Evolutionary conservation across 2,888 invertebrate species (phyloP).

Genomic region (Tinea trinotella): DNA sequence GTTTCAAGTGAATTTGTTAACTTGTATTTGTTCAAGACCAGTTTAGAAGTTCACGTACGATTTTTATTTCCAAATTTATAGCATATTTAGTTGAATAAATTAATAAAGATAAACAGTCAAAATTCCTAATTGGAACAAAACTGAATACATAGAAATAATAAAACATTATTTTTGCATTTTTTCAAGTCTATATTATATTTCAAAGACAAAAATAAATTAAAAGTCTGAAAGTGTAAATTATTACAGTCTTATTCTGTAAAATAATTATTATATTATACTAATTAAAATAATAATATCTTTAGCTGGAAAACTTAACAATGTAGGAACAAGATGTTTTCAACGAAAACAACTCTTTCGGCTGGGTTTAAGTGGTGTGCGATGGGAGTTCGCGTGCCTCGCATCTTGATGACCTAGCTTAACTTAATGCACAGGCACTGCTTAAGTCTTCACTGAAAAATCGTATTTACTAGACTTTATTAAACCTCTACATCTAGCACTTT

Average conservation of each 20-base stretch:
- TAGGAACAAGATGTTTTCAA: not conserved
- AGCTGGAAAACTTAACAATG: slow-evolving; percentile 1
- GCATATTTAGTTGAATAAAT: not conserved
- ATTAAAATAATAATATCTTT: not conserved
- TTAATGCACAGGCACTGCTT: slow-evolving; percentile 6
- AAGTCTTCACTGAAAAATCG: not conserved
- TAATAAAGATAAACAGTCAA: no score
- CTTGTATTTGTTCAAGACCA: not conserved
- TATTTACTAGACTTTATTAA: not conserved
- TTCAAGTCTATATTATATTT: no score
- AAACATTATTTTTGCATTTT: no score
- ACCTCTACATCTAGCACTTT: no score
- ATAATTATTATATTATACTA: not conserved
- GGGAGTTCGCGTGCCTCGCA: slow-evolving; percentile 8
- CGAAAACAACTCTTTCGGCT: slow-evolving; percentile 2
- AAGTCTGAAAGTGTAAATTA: no score
- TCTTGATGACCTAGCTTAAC: slow-evolving; percentile 9
- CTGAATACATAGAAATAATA: no score
- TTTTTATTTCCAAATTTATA: not conserved
- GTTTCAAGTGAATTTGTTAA: slow-evolving; percentile 12
- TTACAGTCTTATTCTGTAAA: no score
- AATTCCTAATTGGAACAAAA: no score
- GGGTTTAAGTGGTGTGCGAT: slow-evolving; percentile 1
- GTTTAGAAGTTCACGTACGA: not conserved
- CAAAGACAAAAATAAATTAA: no score